A percentile compares a stretch with the other conserved stretches of the same genome.
These are phyloP conservation scores for Tamandua tetradactyla DNA, from an alignment of 2,797 vertebrate genomes.

Conservation along the genomic window DNA sequence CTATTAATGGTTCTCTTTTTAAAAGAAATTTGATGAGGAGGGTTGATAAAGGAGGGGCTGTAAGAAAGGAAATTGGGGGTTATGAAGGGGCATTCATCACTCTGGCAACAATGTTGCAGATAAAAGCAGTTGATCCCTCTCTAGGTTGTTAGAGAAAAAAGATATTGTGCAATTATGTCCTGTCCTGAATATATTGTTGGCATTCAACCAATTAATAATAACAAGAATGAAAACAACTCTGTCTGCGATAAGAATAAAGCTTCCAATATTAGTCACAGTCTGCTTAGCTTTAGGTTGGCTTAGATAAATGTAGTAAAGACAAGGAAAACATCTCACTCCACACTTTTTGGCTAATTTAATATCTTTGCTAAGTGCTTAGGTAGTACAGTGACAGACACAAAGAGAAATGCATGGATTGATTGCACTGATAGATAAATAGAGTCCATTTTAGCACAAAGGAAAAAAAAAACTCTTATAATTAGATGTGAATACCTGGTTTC, in stretches of 20 bases:
- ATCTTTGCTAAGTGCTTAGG: constrained; percentile 82
- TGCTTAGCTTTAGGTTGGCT: constrained; percentile 77
- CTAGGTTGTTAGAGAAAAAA: constrained; percentile 71
- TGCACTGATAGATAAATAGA: constrained; percentile 79
- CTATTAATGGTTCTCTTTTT: not conserved
- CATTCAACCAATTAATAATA: constrained; percentile 82
- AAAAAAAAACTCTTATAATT: constrained; percentile 79
- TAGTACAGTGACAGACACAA: constrained; percentile 73
- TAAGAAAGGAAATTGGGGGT: constrained; percentile 9
- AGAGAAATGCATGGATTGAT: constrained; percentile 78
- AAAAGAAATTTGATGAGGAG: constrained; percentile 21
- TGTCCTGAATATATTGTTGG: constrained; percentile 78
- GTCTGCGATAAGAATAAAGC: constrained; percentile 79
- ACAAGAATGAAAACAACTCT: constrained; percentile 76
- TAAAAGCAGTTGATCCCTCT: constrained; percentile 64
- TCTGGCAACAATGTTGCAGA: constrained; percentile 40
- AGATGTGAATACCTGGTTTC: constrained; percentile 79
- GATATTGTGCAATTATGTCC: constrained; percentile 76
- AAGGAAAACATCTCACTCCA: constrained; percentile 79
- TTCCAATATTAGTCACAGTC: constrained; percentile 82
- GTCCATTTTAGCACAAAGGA: constrained; percentile 74
- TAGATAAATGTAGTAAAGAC: constrained; percentile 80
- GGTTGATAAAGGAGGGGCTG: not conserved
- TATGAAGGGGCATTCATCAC: constrained; percentile 58
- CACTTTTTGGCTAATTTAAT: constrained; percentile 81